These are phyloP conservation scores for Phalacrocorax aristotelis DNA, from an alignment of 2,113 vertebrate genomes.

Conservation along the genomic window DNA sequence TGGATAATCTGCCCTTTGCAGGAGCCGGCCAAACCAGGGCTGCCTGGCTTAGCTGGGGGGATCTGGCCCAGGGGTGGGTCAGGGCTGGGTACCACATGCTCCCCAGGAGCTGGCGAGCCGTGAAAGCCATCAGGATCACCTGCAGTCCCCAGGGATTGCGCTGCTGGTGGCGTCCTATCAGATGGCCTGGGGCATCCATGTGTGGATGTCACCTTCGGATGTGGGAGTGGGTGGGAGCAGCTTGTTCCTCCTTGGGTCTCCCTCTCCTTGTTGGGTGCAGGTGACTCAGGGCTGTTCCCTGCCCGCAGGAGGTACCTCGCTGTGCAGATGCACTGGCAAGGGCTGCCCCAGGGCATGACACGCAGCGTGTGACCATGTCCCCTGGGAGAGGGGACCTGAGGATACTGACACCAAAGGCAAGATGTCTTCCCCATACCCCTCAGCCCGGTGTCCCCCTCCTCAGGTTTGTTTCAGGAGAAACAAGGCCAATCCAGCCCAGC, in stretches of 20 bases:
- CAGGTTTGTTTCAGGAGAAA: not conserved
- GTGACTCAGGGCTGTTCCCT: not conserved
- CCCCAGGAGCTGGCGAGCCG: not conserved
- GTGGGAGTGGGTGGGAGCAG: not conserved
- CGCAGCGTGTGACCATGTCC: not conserved
- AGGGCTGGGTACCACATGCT: not conserved
- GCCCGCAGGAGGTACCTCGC: accelerated
- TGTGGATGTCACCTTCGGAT: accelerated
- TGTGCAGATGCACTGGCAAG: not conserved
- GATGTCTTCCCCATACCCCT: not conserved
- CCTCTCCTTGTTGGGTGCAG: not conserved
- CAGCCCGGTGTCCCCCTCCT: not conserved
- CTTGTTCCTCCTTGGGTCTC: not conserved
- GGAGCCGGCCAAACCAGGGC: accelerated
- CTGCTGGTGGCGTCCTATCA: not conserved
- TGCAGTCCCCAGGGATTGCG: not conserved
- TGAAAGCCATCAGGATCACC: not conserved
- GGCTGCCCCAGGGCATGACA: not conserved
- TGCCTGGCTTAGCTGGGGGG: not conserved
- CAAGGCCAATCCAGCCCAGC: not conserved
- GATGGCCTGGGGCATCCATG: accelerated
- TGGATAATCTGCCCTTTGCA: not conserved
- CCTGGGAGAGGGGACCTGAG: not conserved
- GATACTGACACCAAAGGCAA: not conserved
- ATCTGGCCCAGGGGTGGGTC: not conserved